Base-by-base conservation (phyloP, 2,888 invertebrate species). In the Abscondita cerata region DNA sequence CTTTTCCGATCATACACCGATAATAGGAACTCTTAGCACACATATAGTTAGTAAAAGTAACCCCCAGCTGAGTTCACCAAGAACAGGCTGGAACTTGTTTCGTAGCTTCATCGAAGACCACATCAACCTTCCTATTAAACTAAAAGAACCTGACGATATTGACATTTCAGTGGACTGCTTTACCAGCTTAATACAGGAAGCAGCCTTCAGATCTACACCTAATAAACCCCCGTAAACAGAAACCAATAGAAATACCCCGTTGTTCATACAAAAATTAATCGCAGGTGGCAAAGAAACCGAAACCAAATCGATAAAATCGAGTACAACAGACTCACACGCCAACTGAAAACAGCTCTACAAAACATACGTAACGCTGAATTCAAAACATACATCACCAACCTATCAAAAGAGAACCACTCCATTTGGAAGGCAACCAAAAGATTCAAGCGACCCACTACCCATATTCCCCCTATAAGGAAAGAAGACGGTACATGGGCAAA, bases 221-320 rank as follows among this genome's bases (percentile, higher is more conserved):
- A 20, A 13, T 1, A 12, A 52, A 40, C 9, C 12, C 40, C 15
- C 16, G n/a, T 1, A 19, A 38, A 15, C 38, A 15, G 40, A 34
- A 15, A 2, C 20, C 50, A 12, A 31, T 8, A 38, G 16, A n/a
- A 52, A 52, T 31, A 18, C 25, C 6, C 52, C n/a, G n/a, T n/a
- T n/a, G n/a, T n/a, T n/a, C n/a, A n/a, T n/a, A n/a, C n/a, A n/a
- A n/a, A n/a, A n/a, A n/a, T n/a, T 36, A 5, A 18, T 52, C n/a
- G 52, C 52, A 36, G 20, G 19, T 52, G 52, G 38, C 52, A 52
- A 16, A 52, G 36, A 52, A 52, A 25, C 13, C 36, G 38, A 12
- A 52, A 52, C 38, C 52, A 12, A n/a, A 52, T 18, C 1, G 52
- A 12, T 18, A 52, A 52, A 52, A 52, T 18, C 9, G 38, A 25